phyloP scores from a whole-genome alignment of 1,140 invertebrate species.

The Acromyrmex heyeri region DNA sequence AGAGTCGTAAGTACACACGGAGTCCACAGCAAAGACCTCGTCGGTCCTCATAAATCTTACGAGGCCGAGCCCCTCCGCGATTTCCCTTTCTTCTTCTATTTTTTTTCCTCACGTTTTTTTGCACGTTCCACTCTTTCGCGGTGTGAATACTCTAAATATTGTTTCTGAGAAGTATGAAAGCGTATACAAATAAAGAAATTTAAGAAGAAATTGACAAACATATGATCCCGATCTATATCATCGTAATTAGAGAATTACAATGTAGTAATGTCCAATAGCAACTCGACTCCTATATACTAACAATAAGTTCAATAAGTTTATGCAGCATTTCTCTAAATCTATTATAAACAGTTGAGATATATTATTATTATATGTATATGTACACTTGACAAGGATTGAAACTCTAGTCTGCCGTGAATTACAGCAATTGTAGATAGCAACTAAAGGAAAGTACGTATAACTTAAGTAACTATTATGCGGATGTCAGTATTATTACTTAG shows the following conservation, averaged over 20 bases:
- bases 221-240: too few relatives aligned
- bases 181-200: background rate
- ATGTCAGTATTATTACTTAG: conserved; percentile 13
- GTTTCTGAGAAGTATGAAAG: background rate
- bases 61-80: conserved; percentile 52
- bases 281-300: background rate
- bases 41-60: conserved; percentile 72
- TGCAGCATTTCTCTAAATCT: conserved; percentile 32
- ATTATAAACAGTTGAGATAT: conserved; percentile 44
- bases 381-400: conserved; percentile 19
- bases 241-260: conserved; percentile 31
- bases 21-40: conserved; percentile 69
- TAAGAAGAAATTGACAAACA: background rate
- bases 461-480: conserved; percentile 20
- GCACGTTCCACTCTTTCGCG: background rate
- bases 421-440: conserved; percentile 28
- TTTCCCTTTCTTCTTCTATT: conserved; percentile 65
- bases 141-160: conserved; percentile 36
- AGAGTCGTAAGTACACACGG: conserved; percentile 74
- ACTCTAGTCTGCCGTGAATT: conserved; percentile 27
- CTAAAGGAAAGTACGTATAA: conserved; percentile 19
- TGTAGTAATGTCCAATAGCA: background rate
- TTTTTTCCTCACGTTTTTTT: background rate
- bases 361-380: background rate
- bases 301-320: conserved; percentile 44